Base-by-base conservation (phyloP, 2,797 vertebrate genomes). In the Falco cherrug region DNA sequence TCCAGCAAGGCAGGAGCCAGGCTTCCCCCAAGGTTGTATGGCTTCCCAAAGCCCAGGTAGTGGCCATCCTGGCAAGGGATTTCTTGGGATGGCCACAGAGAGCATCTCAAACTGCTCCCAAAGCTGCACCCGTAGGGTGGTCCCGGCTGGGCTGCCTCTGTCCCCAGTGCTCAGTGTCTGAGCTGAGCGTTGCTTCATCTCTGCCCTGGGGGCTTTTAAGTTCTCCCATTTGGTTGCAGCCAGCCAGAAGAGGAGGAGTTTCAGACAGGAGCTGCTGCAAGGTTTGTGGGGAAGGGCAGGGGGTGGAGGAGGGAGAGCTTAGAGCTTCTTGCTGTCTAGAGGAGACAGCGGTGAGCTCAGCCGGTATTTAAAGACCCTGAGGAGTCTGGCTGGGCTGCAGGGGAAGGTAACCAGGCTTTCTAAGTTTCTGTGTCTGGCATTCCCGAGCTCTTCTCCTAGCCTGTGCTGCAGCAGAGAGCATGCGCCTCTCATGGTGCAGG, bases 401-500 rank as follows among this genome's bases (percentile, higher is more conserved):
- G 33, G 60, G 50, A 68, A 81, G 64, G 64, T 50, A 37, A 73
- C 68, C 61, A 29, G 59, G 48, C 64, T 93, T 63, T 84, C 53
- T 24, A 11, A 87, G 76, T 41, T 47, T 59, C 54, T 67, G 4
- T 24, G 0, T 39, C 35, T 90, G 84, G 60, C 35, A 33, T 65
- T 67, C 17, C 47, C 0, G 1, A 67, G 69, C 39, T 79, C 51
- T 80, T 61, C 57, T 65, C 73, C 29, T 5, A 75, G 69, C 48
- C 56, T 13, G 41, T 28, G 84, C 85, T 57, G 13, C 24, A 31
- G 63, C 68, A 56, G 56, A 17, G 35, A 18, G 13, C 2, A 1
- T 31, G 65, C 5, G 1, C 0, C 21, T 77, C 35, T 67, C 3
- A 4, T 20, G 43, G 47, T 0, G 4, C 3, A 4, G n/a, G 77